Base-by-base conservation (phyloP, 2,888 invertebrate species). In the Nomada flava region DNA sequence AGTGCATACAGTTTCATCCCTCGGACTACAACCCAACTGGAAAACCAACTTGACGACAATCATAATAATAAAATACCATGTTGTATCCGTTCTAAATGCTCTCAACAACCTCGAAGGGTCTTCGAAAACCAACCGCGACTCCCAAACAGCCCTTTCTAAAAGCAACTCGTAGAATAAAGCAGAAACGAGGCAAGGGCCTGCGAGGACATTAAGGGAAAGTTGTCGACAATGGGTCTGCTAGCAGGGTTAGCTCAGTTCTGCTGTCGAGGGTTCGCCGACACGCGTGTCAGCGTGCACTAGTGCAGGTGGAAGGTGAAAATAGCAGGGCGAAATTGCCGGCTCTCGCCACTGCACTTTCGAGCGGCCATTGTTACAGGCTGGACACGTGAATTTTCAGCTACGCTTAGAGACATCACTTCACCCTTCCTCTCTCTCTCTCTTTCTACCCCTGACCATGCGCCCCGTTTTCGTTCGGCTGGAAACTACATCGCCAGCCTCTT, bases 341-440 rank as follows among this genome's bases (percentile, higher is more conserved):
- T 68, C 15, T 18, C n/a, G 26, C 44, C 59, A 74, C 65, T 78
- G 76, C 79, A 85, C 81, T 83, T 81, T 79, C 79, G 59, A 52
- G 47, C 29, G 60, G 76, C 79, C 71, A 89, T 89, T 88, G 86
- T 85, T 84, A 73, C 50, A 0, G 57, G 44, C 73, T 71, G 77
- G 82, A 76, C 82, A 83, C 72, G 88, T 75, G 88, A 85, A 86
- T 88, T 88, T 88, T 85, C 82, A 44, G 76, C 83, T 80, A 82
- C 73, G 75, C 36, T 67, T 77, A 44, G 82, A 75, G 79, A 84
- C 69, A 0, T n/a, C 18, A 0, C 10, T n/a, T 9, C 29, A 18
- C n/a, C 2, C 36, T 13, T 15, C 9, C 53, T 10, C 29, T 29
- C 20, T 29, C 20, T 0, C 20, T 7, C 23, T 4, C 15, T 11